Base-by-base conservation (phyloP, 2,888 invertebrate genomes). In the Andrena chrysosceles region DNA sequence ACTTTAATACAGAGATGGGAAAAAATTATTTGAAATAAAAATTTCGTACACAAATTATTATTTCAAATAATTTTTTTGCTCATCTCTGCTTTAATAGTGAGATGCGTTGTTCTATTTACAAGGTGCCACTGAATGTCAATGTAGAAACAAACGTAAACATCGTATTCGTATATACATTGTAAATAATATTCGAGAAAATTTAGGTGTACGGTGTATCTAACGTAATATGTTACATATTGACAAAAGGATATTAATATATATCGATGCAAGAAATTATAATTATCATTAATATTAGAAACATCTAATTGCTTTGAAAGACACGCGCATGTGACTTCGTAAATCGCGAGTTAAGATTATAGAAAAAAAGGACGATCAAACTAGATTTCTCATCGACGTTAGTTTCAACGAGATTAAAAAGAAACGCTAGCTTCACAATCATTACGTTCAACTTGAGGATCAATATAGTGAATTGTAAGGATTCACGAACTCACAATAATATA, bases 161-260 rank as follows among this genome's bases (percentile, higher is more conserved):
- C 59, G 56, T 77, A 73, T 62, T 60, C 31, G 68, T 70, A 69
- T 72, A 31, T 64, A 82, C 35, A 76, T 64, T 87, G 87, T 87
- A 86, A 82, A 87, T 86, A 86, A 62, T 59, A 64, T 77, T 77
- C 63, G 54, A 48, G 73, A 80, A 79, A 49, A 8, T 66, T 54
- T 59, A 13, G 59, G 79, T 70, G 33, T 82, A 76, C 42, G 64
- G 31, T 74, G 35, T 80, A 86, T 79, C 79, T n/a, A 42, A 63
- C 33, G 67, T 48, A 77, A 75, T 68, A 62, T 71, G 60, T 68
- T 59, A 56, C 52, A 63, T 5, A 67, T 56, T 75, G n/a, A 23
- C 20, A 69, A 49, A 66, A 42, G 56, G 48, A 74, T 72, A 66
- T 66, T 48, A 77, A 77, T 79, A 74, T 73, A 75, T 64, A 52